Evolutionary conservation across 2,113 vertebrate genomes (phyloP).

Genomic region (Pelvicachromis taeniatus): DNA sequence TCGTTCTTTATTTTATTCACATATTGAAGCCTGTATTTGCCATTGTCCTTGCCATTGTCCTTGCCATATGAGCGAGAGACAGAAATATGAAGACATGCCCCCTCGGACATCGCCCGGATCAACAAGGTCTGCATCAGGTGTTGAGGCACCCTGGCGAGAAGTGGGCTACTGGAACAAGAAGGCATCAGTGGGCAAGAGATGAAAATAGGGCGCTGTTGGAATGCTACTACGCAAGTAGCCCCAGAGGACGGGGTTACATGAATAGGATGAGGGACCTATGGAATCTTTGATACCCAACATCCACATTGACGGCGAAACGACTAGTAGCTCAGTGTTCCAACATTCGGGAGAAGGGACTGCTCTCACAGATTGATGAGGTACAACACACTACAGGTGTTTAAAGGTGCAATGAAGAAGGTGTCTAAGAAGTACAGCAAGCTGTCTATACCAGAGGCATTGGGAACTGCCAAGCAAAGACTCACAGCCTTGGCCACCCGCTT

Average conservation of each 20-base stretch:
- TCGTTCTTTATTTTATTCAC: not conserved
- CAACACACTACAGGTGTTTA: too few relatives aligned
- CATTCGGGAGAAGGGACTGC: not conserved
- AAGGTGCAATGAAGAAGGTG: not conserved
- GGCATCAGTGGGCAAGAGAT: not conserved
- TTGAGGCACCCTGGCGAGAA: not conserved
- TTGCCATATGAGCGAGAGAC: too few relatives aligned
- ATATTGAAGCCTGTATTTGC: not conserved
- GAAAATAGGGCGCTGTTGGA: not conserved
- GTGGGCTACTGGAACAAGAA: not conserved
- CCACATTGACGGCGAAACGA: not conserved
- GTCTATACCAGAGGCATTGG: not conserved
- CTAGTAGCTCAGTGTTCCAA: not conserved
- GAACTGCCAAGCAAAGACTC: not conserved
- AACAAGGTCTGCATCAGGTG: not conserved
- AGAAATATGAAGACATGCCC: too few relatives aligned
- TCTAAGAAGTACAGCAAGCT: not conserved
- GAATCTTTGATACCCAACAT: too few relatives aligned
- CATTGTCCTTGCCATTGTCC: not conserved
- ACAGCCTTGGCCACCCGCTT: not conserved
- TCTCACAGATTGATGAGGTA: not conserved
- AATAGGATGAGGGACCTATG: too few relatives aligned
- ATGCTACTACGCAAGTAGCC: too few relatives aligned
- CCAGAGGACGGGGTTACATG: too few relatives aligned
- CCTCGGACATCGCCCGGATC: too few relatives aligned